A percentile compares a stretch with the other conserved stretches of the same genome.
Evolutionary conservation across 2,113 vertebrate species (phyloP).

Genomic region (Argyrosomus japonicus): DNA sequence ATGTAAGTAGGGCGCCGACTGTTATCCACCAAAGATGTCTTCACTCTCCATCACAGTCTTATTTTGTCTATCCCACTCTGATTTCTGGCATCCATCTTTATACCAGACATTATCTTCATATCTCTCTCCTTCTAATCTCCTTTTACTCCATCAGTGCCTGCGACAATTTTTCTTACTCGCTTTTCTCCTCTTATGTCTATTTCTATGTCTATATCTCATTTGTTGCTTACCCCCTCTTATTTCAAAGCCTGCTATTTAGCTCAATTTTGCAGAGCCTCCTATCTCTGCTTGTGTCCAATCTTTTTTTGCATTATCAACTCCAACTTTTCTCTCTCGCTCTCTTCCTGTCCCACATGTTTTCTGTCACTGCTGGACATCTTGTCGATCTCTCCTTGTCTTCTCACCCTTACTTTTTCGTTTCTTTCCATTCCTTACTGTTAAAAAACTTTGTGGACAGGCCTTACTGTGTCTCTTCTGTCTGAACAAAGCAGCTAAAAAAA

Average conservation of each 20-base stretch:
- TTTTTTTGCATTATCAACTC: slow-evolving; percentile 56
- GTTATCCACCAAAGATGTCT: slow-evolving; percentile 50
- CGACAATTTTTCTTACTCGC: slow-evolving; percentile 46
- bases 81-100: slow-evolving; percentile 64
- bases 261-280: slow-evolving; percentile 42
- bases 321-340: slow-evolving; percentile 1
- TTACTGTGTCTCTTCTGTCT: slow-evolving; percentile 70
- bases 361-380: slow-evolving; percentile 47
- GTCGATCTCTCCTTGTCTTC: slow-evolving; percentile 34
- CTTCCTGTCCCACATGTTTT: slow-evolving; percentile 60
- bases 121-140: slow-evolving; percentile 63
- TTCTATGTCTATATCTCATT: slow-evolving; percentile 29
- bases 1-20: slow-evolving; percentile 57
- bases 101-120: slow-evolving; percentile 63
- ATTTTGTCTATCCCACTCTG: slow-evolving; percentile 46
- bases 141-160: slow-evolving; percentile 64
- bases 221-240: slow-evolving; percentile 40
- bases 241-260: slow-evolving; percentile 45
- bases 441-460: slow-evolving; percentile 43
- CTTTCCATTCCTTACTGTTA: slow-evolving; percentile 43
- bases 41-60: slow-evolving; percentile 57
- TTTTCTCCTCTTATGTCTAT: slow-evolving; percentile 30
- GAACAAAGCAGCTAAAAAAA: slow-evolving; percentile 60
- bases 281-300: slow-evolving; percentile 60
- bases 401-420: slow-evolving; percentile 40